Percentiles rank a stretch among this genome's conserved stretches.
phyloP scores from a whole-genome alignment of 2,888 invertebrate genomes.

The Thysanoteuthis rhombus region DNA sequence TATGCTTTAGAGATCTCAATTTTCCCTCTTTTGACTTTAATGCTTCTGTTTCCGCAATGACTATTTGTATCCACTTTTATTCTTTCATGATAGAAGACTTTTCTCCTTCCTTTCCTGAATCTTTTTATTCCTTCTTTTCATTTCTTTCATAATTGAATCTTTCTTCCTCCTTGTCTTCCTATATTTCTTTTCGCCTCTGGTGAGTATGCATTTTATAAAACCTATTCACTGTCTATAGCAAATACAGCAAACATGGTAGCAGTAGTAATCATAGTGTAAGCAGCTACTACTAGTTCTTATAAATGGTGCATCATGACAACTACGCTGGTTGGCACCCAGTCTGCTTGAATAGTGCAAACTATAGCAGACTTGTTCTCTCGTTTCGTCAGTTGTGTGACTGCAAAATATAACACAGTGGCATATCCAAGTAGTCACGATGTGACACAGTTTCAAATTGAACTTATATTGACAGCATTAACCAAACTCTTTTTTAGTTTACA shows the following conservation, averaged over 20 bases:
- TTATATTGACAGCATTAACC: neutral
- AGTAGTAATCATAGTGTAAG: neutral
- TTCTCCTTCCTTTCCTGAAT: neutral
- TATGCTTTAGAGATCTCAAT: no score
- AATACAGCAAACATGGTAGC: neutral
- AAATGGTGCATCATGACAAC: neutral
- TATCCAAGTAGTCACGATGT: neutral
- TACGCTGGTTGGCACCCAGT: neutral
- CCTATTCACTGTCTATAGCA: neutral
- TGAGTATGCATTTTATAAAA: neutral
- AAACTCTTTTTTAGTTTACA: neutral
- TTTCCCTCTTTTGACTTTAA: neutral
- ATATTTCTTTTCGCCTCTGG: neutral
- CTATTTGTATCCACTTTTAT: neutral
- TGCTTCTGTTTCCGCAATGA: neutral
- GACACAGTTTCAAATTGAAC: neutral
- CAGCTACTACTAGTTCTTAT: neutral
- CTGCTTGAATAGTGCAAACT: neutral
- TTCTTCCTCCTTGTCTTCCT: neutral
- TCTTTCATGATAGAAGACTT: neutral
- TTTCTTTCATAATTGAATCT: neutral
- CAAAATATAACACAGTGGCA: conserved; percentile 12
- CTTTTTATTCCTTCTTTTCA: neutral
- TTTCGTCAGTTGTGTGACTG: neutral
- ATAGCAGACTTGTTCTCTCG: neutral